phyloP scores from a whole-genome alignment of 64 coral and sea anemone species.

The Montipora sp. region DNA sequence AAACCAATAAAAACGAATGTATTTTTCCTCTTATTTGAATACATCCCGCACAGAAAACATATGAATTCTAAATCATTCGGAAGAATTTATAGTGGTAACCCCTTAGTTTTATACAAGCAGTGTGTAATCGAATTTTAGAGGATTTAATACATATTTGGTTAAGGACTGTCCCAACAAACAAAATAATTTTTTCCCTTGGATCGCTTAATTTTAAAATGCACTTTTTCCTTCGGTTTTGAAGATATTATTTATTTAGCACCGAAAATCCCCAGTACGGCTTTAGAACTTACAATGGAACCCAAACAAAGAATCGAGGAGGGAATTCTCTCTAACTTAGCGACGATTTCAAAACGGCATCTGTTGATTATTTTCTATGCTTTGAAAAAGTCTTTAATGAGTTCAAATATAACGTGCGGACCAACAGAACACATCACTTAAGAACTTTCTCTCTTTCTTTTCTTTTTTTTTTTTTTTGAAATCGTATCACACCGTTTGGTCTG shows the following conservation, averaged over 20 bases:
- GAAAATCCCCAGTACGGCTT: conserved; percentile 1
- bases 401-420: neutral
- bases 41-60: neutral
- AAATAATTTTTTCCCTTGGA: neutral
- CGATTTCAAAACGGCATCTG: neutral
- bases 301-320: conserved; percentile 1
- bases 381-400: neutral
- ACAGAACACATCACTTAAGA: neutral
- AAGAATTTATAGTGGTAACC: neutral
- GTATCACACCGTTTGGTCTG: neutral
- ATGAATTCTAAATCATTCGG: neutral
- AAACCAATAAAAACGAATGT: neutral
- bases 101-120: neutral
- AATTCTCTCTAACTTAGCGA: neutral
- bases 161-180: neutral
- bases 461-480: neutral
- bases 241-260: conserved; percentile 81
- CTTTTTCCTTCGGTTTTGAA: conserved; percentile 7
- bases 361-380: neutral
- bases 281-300: neutral
- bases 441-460: neutral
- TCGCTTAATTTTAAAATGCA: conserved; percentile 24
- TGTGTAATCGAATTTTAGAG: neutral
- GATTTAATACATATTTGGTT: neutral
- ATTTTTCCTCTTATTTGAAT: neutral